Conservation (phyloP, 2,113 vertebrate genomes). For the Anhinga anhinga region DNA sequence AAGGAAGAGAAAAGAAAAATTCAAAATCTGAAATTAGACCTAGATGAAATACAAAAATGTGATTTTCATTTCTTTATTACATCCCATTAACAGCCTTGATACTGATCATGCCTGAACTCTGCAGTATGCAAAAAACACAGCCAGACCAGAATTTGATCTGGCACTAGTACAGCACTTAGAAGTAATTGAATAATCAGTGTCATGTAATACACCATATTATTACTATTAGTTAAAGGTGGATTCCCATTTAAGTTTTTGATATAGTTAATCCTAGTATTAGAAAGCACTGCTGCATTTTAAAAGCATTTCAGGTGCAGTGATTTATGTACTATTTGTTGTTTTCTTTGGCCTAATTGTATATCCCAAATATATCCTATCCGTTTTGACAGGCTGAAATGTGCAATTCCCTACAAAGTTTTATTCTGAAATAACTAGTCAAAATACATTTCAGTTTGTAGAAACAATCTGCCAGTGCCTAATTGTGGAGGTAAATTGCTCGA, state of each 20-base stretch:
- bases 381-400: constrained; percentile 2
- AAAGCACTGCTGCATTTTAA: neutral
- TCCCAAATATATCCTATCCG: neutral
- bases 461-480: neutral
- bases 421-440: constrained; percentile 1
- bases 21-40: neutral
- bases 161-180: neutral
- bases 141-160: neutral
- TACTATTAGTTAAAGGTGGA: neutral
- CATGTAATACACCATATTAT: neutral
- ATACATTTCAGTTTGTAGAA: constrained; percentile 11
- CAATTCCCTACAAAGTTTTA: neutral
- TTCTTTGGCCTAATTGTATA: neutral
- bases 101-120: neutral
- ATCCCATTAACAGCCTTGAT: neutral
- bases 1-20: neutral
- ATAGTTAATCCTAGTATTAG: neutral
- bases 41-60: neutral
- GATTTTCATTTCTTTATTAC: neutral
- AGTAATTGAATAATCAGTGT: neutral
- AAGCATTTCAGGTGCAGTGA: neutral
- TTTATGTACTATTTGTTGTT: neutral
- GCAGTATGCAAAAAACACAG: neutral
- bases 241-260: neutral
- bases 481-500: neutral